Base-by-base conservation (phyloP, 2,113 vertebrate species). In the Pleuronectes platessa region DNA sequence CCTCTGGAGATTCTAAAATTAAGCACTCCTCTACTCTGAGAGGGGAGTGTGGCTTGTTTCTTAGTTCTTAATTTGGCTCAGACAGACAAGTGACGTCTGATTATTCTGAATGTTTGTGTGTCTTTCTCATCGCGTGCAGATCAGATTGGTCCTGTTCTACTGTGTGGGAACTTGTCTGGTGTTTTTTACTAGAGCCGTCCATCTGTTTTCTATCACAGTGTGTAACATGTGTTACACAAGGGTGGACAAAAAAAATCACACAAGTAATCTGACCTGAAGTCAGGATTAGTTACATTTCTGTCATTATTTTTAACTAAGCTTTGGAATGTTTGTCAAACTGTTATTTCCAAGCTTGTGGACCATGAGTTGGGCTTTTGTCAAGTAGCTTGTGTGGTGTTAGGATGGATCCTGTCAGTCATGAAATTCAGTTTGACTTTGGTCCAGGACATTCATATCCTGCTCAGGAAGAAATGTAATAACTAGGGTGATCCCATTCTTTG, bases 1-100 rank as follows among this genome's bases (percentile, higher is more conserved):
- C 59, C 80, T 66, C 68, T 51, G 40, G 72, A 62, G 21, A 31
- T 31, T 31, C 31, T 31, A 31, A 31, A 79, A 73, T 69, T 1
- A 75, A 65, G 1, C 14, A 31, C 31, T 31, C 2, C 20, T 42
- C 21, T 9, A 20, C 17, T 65, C 26, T 74, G 65, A 71, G 42
- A 58, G 2, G 1, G 49, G 56, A 20, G 59, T 62, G 45, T 5
- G 5, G 53, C 9, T 21, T 54, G 47, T 31, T 31, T 31, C 20
- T 51, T 51, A 66, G 20, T 1, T 13, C 58, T 37, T n/a, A 42
- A 26, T 14, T 61, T 20, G 20, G 37, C 27, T 53, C 47, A 51
- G 37, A 26, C 61, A 21, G 37, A 62, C 20, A 21, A 24, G 23
- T 9, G 2, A 14, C 24, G 11, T 23, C 23, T 15, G 23, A 24